Conservation (phyloP, 2,113 vertebrate genomes). For the Poeciliopsis prolifica region DNA sequence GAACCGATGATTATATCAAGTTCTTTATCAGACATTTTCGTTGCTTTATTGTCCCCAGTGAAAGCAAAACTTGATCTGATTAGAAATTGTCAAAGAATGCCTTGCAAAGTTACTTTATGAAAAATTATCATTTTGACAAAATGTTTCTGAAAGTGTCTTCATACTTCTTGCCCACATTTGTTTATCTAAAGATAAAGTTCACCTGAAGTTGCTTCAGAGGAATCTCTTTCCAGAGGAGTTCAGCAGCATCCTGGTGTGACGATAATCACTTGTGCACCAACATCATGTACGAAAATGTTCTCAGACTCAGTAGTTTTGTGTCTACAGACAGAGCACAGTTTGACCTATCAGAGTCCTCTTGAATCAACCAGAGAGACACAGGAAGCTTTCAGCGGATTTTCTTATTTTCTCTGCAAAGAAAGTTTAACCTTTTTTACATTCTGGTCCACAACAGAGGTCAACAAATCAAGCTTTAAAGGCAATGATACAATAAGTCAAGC, state of each 20-base stretch:
- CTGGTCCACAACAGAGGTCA: neutral
- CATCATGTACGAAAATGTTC: slow-evolving; percentile 24
- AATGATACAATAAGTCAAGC: too few species aligned
- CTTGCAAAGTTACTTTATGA: neutral
- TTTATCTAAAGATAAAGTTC: neutral
- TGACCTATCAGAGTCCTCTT: neutral
- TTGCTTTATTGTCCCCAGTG: slow-evolving; percentile 10
- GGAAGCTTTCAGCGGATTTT: neutral
- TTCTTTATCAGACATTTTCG: slow-evolving; percentile 32
- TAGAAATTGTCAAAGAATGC: slow-evolving; percentile 24
- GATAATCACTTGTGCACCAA: slow-evolving; percentile 27
- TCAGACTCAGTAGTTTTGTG: slow-evolving; percentile 26
- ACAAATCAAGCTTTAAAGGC: neutral
- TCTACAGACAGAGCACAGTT: neutral
- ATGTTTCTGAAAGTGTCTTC: too few species aligned
- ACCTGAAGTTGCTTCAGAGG: slow-evolving; percentile 29
- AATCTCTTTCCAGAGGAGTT: slow-evolving; percentile 8
- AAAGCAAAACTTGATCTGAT: slow-evolving; percentile 30
- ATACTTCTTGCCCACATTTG: too few species aligned
- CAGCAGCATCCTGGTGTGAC: slow-evolving; percentile 38
- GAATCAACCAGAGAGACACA: neutral
- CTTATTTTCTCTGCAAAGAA: neutral
- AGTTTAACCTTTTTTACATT: neutral
- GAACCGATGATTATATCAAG: too few species aligned
- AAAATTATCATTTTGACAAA: slow-evolving; percentile 5